phyloP scores from a whole-genome alignment of 2,113 vertebrate species.

The Zeus faber region DNA sequence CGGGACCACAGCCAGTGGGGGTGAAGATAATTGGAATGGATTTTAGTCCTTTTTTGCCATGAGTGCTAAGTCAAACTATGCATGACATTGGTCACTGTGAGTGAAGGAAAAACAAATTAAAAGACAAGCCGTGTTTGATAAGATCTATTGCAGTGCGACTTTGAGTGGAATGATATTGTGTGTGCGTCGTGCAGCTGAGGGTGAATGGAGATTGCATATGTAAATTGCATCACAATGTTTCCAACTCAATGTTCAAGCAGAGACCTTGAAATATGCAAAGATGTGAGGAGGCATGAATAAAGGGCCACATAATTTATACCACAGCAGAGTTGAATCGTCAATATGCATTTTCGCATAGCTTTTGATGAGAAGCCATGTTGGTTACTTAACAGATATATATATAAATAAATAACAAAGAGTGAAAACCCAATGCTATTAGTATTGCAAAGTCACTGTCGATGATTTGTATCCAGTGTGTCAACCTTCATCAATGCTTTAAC shows the following conservation, averaged over 20 bases:
- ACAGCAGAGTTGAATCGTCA: not conserved
- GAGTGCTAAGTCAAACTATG: not conserved
- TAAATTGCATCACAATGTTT: not conserved
- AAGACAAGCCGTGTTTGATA: not conserved
- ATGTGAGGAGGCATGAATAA: not conserved
- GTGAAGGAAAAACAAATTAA: not conserved
- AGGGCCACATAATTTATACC: not conserved
- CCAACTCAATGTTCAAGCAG: not conserved
- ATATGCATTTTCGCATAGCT: too few species aligned
- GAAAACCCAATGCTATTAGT: too few species aligned
- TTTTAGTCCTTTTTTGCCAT: not conserved
- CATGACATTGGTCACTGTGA: not conserved
- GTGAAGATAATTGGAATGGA: constrained; percentile 3
- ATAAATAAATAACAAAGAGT: too few species aligned
- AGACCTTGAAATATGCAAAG: not conserved
- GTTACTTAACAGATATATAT: too few species aligned
- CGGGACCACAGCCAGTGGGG: not conserved
- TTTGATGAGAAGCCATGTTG: too few species aligned
- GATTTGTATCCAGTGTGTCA: too few species aligned
- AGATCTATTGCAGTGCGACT: constrained; percentile 14
- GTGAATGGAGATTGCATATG: constrained; percentile 1
- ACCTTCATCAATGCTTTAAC: too few species aligned
- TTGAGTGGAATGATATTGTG: constrained; percentile 3
- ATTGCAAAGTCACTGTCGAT: too few species aligned
- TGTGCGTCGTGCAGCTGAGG: not conserved